A percentile compares a stretch with the other conserved stretches of the same genome.
phyloP scores from a whole-genome alignment of 2,113 vertebrate genomes.

The Heteronetta atricapilla region DNA sequence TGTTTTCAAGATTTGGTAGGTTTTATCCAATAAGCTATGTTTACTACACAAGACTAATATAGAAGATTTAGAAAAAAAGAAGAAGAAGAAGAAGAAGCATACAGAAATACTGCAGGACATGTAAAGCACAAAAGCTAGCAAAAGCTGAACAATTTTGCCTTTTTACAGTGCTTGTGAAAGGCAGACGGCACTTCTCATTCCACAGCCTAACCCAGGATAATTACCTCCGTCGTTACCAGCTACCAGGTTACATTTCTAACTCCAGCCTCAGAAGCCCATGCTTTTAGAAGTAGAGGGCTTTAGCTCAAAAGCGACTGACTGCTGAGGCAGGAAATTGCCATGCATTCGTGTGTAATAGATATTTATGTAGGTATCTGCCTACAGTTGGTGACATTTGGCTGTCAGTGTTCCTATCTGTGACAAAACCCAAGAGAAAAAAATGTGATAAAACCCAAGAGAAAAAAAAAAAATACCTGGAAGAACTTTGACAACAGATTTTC shows the following conservation, averaged over 20 bases:
- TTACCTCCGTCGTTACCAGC: background rate
- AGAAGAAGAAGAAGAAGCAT: background rate
- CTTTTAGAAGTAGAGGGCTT: background rate
- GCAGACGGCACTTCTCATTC: background rate
- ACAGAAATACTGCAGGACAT: background rate
- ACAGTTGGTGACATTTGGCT: background rate
- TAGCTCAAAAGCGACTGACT: background rate
- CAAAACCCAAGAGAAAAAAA: background rate
- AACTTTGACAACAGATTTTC: background rate
- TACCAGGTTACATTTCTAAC: background rate
- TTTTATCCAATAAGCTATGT: background rate
- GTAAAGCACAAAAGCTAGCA: background rate
- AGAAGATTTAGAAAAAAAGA: background rate
- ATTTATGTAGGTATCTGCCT: background rate
- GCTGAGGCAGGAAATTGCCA: constrained; percentile 5
- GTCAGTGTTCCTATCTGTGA: background rate
- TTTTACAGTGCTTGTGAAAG: background rate
- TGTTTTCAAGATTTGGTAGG: background rate
- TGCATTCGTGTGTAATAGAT: background rate
- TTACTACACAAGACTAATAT: background rate
- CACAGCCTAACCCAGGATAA: background rate
- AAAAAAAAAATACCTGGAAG: background rate
- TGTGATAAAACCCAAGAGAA: too few relatives aligned
- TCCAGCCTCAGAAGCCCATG: background rate
- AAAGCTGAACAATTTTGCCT: background rate